Evolutionary conservation across 1,140 invertebrate genomes (phyloP), one percentile per base, ranked within the genome.

Genomic region (Choristoneura fumiferana): DNA sequence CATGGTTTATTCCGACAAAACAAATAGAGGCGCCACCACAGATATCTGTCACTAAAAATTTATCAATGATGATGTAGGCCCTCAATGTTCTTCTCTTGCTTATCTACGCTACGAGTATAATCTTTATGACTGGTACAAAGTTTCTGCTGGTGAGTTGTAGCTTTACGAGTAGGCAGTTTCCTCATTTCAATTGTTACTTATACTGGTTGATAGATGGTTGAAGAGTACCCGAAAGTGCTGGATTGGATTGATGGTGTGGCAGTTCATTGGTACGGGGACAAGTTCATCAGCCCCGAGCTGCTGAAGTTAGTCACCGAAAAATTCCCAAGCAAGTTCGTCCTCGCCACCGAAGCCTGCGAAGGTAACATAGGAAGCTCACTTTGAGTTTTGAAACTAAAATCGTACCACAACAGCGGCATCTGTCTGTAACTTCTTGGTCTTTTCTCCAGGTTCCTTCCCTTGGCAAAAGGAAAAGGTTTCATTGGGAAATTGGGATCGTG

Each of bases 241-340:
- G 74, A 93, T n/a, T 97, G 95, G 78, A 88, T 96, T n/a, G 92
- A 94, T 75, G 96, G 96, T n/a, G 89, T 97, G 3, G 96, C 90
- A 0, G 91, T 96, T 1, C 96, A 98, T 79, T 98, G 94, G 94
- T 98, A 94, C 74, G 90, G 74, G 39, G 94, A 96, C 82, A 67
- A 70, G 0, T 14, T 92, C 0, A 73, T 91, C 9, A 84, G 91
- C 0, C 67, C 91, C 0, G 62, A 61, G 10, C 58, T 91, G 0
- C 69, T 96, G 0, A 82, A 90, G 36, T 35, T 73, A 13, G 90
- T 90, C 6, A 91, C 93, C 72, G 57, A 89, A 8, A 67, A 86
- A 9, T 91, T 92, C 76, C 94, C 95, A 0, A 87, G 94, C 49
- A 93, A 94, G 63, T 93, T 95, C 69, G 78, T 96, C 4, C 62